phyloP scores from a whole-genome alignment of 2,113 vertebrate species.

The Tamias sibiricus region DNA sequence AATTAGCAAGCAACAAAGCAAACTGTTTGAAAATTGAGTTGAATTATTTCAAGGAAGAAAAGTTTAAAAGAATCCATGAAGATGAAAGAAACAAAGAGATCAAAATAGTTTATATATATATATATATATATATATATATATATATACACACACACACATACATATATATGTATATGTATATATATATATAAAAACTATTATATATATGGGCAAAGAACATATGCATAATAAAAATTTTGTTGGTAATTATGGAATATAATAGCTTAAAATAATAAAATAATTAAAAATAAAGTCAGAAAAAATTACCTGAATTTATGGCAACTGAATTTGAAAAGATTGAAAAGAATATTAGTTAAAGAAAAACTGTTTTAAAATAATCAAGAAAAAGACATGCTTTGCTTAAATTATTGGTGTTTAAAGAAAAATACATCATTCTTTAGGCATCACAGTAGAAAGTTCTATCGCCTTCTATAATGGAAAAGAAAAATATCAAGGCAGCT shows the following conservation, averaged over 20 bases:
- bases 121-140: not conserved
- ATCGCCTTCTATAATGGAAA: not conserved
- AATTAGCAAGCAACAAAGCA: not conserved
- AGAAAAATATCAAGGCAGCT: not conserved
- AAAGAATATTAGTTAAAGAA: not conserved
- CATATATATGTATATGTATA: not conserved
- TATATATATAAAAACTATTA: too few relatives aligned
- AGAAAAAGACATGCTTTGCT: not conserved
- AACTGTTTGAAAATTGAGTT: not conserved
- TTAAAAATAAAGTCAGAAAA: conserved; percentile 6
- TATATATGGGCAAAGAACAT: not conserved
- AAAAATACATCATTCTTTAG: not conserved
- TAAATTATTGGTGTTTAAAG: not conserved
- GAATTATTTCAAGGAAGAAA: conserved; percentile 15
- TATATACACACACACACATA: too few relatives aligned
- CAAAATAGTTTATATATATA: not conserved
- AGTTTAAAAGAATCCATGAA: conserved; percentile 3
- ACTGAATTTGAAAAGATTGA: not conserved
- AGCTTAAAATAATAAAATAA: not conserved
- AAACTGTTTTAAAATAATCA: conserved; percentile 22
- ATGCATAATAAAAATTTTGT: not conserved
- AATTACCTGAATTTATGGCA: not conserved
- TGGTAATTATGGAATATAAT: not conserved
- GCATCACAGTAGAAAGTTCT: not conserved
- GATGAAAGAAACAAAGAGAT: not conserved